Evolutionary conservation across 2,797 vertebrate genomes (phyloP).

Genomic region (Oryzias dopingdopingensis): DNA sequence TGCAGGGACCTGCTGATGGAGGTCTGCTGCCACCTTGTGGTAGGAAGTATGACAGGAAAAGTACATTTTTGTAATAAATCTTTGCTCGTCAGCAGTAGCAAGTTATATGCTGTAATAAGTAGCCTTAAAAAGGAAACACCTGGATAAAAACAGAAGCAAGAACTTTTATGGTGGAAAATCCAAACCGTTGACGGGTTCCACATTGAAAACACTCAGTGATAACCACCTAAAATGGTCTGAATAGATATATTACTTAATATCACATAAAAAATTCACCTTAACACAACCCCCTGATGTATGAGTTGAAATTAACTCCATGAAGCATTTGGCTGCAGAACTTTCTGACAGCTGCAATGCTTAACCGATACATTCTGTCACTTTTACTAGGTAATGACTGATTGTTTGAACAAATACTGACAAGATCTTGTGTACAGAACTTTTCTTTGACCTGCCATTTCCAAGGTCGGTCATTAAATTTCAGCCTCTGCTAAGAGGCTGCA

Average conservation of each 20-base stretch:
- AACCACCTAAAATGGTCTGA: background rate
- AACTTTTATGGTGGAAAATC: background rate
- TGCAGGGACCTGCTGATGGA: slow-evolving; percentile 12
- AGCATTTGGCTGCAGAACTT: background rate
- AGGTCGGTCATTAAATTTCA: background rate
- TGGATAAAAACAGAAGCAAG: background rate
- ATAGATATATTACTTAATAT: background rate
- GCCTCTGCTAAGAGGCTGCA: background rate
- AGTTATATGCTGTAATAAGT: background rate
- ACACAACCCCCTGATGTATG: background rate
- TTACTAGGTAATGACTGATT: background rate
- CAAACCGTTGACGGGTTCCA: no score
- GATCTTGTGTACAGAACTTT: background rate
- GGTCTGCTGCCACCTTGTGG: slow-evolving; percentile 69
- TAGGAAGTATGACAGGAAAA: background rate
- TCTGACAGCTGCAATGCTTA: background rate
- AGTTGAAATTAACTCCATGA: no score
- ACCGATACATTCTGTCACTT: background rate
- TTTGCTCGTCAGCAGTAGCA: background rate
- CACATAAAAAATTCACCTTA: background rate
- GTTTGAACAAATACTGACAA: background rate
- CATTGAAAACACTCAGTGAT: no score
- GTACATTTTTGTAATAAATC: background rate
- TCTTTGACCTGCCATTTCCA: background rate
- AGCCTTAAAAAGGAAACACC: background rate